Evolutionary conservation across 2,888 invertebrate species (phyloP), one percentile per base, ranked within the genome.

Genomic region (Pachycephus smyrnensis): DNA sequence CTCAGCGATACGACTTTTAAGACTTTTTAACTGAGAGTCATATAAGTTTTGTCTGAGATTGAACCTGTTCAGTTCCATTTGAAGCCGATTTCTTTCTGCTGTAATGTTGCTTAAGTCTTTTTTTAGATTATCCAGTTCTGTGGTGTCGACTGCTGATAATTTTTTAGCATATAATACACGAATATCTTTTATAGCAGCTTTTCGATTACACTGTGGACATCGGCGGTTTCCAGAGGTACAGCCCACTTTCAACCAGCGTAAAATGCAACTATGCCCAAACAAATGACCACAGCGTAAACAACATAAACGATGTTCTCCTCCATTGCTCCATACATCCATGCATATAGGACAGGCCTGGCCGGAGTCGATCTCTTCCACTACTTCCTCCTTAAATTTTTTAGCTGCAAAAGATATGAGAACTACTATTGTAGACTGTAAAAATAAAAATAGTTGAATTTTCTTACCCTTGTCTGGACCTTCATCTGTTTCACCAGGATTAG

Each of bases 241-340:
- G 75, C 84, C 92, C 91, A 93, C 93, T 76, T 92, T 92, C 9
- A 97, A 90, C 97, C 97, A 98, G 68, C 95, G 93, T 76, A 94
- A 92, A 12, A 98, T 95, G 89, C 98, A 98, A 31, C 93, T 93
- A 0, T 94, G 92, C 0, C 99, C 99, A 91, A 98, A 99, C 11
- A 98, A 92, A 92, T 99, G 99, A 0, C 99, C 99, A 91, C 99
- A 99, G 88, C 95, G 95, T 12, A 99, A 92, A 0, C 97, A 95
- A n/a, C 96, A 96, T 3, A 98, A 92, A 76, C 98, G 93, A 90
- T 99, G 99, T 0, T 94, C 94, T 0, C 98, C 98, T 0, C 95
- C 94, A 89, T 95, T 97, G 4, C 96, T 96, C 97, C 98, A 98
- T 3, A 94, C 92, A 77, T 98, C 98, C 82, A 98, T 93, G 89